A percentile compares a stretch with the other conserved stretches of the same genome.
These are phyloP conservation scores for Caenorhabditis briggsae DNA, from an alignment of 1,140 invertebrate genomes.

Conservation along the genomic window DNA sequence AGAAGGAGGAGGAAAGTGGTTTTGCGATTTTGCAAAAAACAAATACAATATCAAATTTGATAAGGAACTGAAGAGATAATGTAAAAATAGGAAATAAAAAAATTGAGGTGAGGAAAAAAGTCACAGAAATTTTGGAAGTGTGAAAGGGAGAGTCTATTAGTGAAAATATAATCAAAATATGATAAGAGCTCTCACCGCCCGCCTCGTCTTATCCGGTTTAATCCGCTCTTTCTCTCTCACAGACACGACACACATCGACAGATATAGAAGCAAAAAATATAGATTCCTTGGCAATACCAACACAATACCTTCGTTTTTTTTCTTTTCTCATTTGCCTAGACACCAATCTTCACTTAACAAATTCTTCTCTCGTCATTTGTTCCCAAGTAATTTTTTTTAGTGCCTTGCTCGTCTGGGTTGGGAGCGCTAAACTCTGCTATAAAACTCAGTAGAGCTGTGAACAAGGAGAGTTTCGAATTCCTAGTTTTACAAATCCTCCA, in stretches of 20 bases:
- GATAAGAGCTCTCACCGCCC: neutral
- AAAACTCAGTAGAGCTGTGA: neutral
- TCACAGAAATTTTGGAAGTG: neutral
- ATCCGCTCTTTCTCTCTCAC: neutral
- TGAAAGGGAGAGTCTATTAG: neutral
- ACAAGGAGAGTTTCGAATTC: neutral
- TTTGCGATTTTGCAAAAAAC: neutral
- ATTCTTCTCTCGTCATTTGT: neutral
- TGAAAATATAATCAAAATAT: neutral
- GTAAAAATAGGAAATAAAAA: neutral
- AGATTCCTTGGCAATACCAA: neutral
- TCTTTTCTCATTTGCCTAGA: neutral
- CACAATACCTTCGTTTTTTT: conserved; percentile 1
- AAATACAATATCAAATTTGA: neutral
- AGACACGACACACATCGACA: neutral
- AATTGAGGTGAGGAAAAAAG: neutral
- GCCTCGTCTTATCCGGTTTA: neutral
- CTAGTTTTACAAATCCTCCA: neutral
- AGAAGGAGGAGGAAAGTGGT: neutral
- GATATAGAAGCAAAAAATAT: neutral
- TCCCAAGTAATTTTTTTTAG: conserved; percentile 6
- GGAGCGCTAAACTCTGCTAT: neutral
- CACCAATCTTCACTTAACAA: neutral
- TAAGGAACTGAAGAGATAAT: neutral
- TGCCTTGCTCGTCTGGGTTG: neutral